A percentile compares a stretch with the other conserved stretches of the same genome.
These are phyloP conservation scores for Spisula subtruncata DNA, from an alignment of 2,888 invertebrate species.

Conservation along the genomic window DNA sequence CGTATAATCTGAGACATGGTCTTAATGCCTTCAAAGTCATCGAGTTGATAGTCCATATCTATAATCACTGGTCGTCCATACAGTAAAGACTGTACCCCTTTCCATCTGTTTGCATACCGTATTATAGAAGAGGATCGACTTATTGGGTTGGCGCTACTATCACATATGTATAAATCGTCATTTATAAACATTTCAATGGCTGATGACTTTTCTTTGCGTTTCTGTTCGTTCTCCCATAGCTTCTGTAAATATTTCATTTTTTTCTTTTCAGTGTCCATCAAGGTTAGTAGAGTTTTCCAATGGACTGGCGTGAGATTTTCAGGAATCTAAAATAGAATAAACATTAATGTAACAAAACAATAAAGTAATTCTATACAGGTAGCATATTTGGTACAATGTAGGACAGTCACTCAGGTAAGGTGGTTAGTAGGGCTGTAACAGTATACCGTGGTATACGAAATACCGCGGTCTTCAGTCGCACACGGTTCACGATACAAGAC, in stretches of 20 bases:
- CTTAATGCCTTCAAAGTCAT: not conserved
- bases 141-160: not conserved
- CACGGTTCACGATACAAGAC: too few species aligned
- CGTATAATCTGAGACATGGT: not conserved
- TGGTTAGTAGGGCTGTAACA: too few species aligned
- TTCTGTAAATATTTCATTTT: not conserved
- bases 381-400: not conserved
- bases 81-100: slow-evolving; percentile 10
- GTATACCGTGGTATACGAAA: too few species aligned
- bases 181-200: not conserved
- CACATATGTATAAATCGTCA: not conserved
- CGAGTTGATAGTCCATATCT: slow-evolving; percentile 26
- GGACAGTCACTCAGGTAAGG: not conserved
- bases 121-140: not conserved
- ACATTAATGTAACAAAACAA: not conserved
- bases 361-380: not conserved
- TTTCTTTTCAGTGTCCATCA: not conserved
- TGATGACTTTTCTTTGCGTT: not conserved
- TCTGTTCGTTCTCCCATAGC: not conserved
- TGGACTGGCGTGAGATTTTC: not conserved
- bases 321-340: slow-evolving; percentile 21
- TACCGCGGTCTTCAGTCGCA: too few species aligned
- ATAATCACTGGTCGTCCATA: slow-evolving; percentile 25
- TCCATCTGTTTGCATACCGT: slow-evolving; percentile 12
- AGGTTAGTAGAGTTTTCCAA: slow-evolving; percentile 20